phyloP scores from a whole-genome alignment of 2,113 vertebrate genomes.

The Excalfactoria chinensis region DNA sequence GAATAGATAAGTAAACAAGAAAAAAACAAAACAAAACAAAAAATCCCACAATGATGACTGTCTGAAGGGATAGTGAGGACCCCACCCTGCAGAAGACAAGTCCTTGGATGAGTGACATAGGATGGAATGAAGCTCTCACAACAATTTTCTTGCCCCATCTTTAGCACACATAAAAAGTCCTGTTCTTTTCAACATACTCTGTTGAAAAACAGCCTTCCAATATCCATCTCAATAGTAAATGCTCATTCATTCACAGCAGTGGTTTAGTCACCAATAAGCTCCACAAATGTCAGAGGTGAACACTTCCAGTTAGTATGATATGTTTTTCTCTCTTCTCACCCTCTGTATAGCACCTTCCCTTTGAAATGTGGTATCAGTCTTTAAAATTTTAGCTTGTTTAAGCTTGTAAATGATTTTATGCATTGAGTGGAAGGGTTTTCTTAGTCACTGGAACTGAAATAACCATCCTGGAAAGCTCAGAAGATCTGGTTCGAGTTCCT shows the following conservation, averaged over 20 bases:
- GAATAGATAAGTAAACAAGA: neutral
- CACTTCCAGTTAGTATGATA: neutral
- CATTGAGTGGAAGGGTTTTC: neutral
- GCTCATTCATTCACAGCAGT: neutral
- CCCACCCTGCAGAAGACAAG: neutral
- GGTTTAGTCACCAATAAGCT: neutral
- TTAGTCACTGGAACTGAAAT: neutral
- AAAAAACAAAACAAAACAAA: too few relatives aligned
- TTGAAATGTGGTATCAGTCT: neutral
- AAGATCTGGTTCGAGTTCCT: neutral
- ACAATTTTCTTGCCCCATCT: neutral
- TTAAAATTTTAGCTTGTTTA: conserved; percentile 7
- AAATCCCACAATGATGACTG: neutral
- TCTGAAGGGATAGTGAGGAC: rapidly evolving
- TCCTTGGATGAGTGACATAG: neutral
- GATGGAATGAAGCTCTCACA: neutral
- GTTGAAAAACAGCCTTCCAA: neutral
- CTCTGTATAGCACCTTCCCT: neutral
- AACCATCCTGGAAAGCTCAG: neutral
- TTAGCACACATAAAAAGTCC: neutral
- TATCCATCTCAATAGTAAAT: neutral
- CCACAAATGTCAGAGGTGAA: neutral
- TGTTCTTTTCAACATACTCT: neutral
- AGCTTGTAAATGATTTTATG: neutral
- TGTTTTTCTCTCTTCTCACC: neutral